phyloP scores from a whole-genome alignment of 2,113 vertebrate genomes.

The Caracal caracal region DNA sequence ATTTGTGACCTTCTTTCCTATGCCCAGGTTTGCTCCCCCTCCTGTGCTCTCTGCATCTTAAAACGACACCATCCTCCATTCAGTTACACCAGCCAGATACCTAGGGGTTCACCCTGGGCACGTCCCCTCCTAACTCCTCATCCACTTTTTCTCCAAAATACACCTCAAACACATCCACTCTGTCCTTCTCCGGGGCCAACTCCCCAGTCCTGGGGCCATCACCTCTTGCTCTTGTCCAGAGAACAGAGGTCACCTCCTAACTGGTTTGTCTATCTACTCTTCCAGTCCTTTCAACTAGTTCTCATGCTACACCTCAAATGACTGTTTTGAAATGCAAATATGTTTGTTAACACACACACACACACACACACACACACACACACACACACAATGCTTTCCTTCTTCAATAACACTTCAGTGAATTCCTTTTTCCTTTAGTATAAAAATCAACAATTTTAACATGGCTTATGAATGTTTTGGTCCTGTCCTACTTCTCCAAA shows the following conservation, averaged over 20 bases:
- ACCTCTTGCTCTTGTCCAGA: not conserved
- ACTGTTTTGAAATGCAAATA: not conserved
- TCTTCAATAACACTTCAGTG: not conserved
- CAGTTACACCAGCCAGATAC: not conserved
- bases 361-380: not conserved
- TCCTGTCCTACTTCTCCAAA: constrained; percentile 9
- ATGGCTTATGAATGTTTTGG: not conserved
- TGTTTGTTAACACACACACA: not conserved
- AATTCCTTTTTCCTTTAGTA: not conserved
- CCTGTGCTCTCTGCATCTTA: not conserved
- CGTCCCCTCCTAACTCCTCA: not conserved
- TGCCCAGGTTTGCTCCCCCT: not conserved
- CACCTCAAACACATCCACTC: not conserved
- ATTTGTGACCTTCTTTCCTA: not conserved
- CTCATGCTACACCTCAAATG: not conserved
- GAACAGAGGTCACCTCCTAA: not conserved
- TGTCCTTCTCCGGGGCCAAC: not conserved
- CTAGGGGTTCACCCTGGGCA: not conserved
- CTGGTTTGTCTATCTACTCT: not conserved
- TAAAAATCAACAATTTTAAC: not conserved
- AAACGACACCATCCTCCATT: not conserved
- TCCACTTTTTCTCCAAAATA: not conserved
- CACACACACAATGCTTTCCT: not conserved
- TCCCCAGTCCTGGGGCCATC: not conserved
- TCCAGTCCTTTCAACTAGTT: not conserved